These are phyloP conservation scores for Bradypodion pumilum DNA, from an alignment of 2,797 vertebrate genomes.

Conservation along the genomic window DNA sequence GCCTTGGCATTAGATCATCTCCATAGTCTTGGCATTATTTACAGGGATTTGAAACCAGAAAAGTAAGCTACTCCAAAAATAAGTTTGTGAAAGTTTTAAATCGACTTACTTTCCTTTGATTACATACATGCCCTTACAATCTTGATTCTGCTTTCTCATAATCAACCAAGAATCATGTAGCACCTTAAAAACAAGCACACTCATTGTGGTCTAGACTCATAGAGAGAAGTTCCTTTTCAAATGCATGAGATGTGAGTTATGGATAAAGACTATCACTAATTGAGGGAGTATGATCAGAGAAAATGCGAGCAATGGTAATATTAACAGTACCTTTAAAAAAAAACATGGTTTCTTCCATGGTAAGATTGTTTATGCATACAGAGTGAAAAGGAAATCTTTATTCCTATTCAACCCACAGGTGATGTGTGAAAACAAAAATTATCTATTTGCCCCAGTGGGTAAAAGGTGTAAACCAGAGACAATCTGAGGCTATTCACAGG, in stretches of 20 bases:
- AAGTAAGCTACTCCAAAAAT: slow-evolving; percentile 78
- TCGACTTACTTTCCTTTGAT: neutral
- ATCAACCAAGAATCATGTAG: neutral
- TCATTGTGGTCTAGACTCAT: neutral
- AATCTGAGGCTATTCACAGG: no score
- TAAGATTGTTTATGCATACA: neutral
- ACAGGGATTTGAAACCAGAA: slow-evolving; percentile 96
- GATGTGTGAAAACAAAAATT: no score
- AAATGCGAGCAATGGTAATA: neutral
- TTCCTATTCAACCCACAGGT: neutral
- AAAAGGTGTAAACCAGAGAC: no score
- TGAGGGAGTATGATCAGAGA: neutral
- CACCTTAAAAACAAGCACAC: neutral
- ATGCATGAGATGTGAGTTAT: neutral
- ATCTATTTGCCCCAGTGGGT: no score
- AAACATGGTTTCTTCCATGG: neutral
- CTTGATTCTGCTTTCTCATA: neutral
- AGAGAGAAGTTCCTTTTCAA: neutral
- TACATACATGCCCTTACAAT: neutral
- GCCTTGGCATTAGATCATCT: slow-evolving; percentile 95
- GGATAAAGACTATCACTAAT: neutral
- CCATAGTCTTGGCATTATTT: slow-evolving; percentile 95
- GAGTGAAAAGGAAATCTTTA: neutral
- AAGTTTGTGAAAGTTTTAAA: neutral
- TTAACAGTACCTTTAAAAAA: neutral